A percentile compares a stretch with the other conserved stretches of the same genome.
These are phyloP conservation scores for Gnathonemus longibarbis DNA, from an alignment of 2,113 vertebrate genomes.

Conservation along the genomic window DNA sequence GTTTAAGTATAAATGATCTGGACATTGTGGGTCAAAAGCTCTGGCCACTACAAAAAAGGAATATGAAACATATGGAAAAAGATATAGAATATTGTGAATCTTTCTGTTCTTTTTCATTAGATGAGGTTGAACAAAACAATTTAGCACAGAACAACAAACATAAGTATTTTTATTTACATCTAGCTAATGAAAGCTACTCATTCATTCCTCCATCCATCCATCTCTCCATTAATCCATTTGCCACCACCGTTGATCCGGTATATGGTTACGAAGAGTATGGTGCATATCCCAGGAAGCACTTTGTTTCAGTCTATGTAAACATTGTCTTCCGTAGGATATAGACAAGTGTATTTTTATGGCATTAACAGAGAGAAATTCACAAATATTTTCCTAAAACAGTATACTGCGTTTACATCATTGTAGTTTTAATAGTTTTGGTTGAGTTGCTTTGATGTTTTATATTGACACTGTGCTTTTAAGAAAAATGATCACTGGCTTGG, in stretches of 20 bases:
- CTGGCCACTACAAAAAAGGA: neutral
- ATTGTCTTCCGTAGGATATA: constrained; percentile 3
- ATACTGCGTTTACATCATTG: neutral
- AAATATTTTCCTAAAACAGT: neutral
- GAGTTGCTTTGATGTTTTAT: neutral
- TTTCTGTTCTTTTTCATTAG: neutral
- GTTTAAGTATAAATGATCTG: neutral
- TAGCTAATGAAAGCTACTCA: neutral
- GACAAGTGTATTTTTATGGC: constrained; percentile 36
- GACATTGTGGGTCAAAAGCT: neutral
- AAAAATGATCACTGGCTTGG: neutral
- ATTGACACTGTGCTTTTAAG: neutral
- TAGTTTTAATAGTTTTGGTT: neutral
- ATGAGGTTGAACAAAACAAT: neutral
- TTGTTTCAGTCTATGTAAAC: neutral
- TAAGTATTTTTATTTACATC: neutral
- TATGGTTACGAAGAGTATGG: neutral
- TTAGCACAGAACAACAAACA: neutral
- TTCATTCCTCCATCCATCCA: neutral
- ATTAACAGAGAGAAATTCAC: constrained; percentile 17
- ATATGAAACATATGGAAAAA: neutral
- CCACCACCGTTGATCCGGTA: neutral
- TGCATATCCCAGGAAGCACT: neutral
- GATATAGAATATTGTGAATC: neutral
- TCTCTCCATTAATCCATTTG: neutral